Conservation (phyloP, 2,888 invertebrate species). For the Diarsia brunnea region DNA sequence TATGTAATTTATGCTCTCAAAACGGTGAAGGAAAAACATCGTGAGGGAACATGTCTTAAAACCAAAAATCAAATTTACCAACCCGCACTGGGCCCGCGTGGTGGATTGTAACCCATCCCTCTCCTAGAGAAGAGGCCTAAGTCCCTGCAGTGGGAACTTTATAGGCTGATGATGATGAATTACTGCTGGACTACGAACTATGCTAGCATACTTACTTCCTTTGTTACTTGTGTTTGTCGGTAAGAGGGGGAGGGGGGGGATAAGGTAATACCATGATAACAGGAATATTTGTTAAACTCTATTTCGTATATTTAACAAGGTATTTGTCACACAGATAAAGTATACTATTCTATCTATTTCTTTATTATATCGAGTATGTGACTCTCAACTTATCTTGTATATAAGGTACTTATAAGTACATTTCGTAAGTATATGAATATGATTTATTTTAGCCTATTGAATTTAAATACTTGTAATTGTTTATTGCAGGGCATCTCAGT, state of each 20-base stretch:
- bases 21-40: no score
- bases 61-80: no score
- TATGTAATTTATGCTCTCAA: no score
- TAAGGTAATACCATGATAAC: not conserved
- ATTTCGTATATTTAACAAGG: not conserved
- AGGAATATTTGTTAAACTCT: not conserved
- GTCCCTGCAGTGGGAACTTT: no score
- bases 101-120: no score
- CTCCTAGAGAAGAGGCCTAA: no score
- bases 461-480: not conserved
- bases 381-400: not conserved
- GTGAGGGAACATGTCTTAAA: no score
- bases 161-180: no score
- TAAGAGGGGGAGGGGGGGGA: not conserved
- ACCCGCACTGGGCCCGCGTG: no score
- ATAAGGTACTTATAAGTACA: not conserved
- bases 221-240: not conserved
- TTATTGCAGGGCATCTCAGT: not conserved
- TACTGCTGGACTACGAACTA: not conserved
- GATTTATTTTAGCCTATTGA: not conserved
- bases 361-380: not conserved
- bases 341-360: not conserved
- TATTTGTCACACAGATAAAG: not conserved
- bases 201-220: no score
- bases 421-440: not conserved